Evolutionary conservation across 2,113 vertebrate species (phyloP), one percentile per base, ranked within the genome.

Genomic region (Hiodon alosoides): DNA sequence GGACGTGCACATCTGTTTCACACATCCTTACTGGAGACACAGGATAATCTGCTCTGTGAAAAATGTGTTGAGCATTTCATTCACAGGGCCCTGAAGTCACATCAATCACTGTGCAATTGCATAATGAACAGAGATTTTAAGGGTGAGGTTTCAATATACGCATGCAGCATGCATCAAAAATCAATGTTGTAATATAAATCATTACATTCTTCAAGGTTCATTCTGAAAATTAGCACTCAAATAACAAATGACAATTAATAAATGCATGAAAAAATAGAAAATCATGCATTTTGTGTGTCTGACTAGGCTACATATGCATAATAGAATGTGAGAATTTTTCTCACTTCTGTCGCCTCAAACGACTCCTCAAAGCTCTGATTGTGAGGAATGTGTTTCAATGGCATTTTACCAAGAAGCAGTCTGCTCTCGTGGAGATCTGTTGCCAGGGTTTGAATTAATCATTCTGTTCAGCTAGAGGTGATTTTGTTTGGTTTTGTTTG

Each of bases 371-470:
- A 74, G 74, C 69, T 61, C 16, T 51, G 47, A 69, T 69, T 66
- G 61, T 69, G 64, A 68, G 71, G 17, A 67, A 50, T 31, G 4
- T 9, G 16, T 80, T 74, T 80, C 71, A 51, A 17, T 77, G 73
- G 80, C 80, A 71, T 65, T 4, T 77, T 67, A 79, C 77, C 82
- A 81, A 79, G 69, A 75, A 51, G 76, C 80, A 81, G 77, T 80
- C 80, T 81, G 82, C 80, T 76, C 67, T 77, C 75, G 73, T 57
- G 74, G 67, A 7, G 76, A 85, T 77, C 78, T 77, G 79, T 81
- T 87, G 86, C 81, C 82, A 87, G 79, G 58, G 61, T 78, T 84
- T 91, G 83, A 89, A 86, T 87, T 86, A 89, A 85, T 86, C 84
- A 90, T 90, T 74, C 69, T 55, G 71, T 80, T 80, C 82, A 85